phyloP scores from a whole-genome alignment of 2,888 invertebrate genomes.

The Stratiomys singularior region DNA sequence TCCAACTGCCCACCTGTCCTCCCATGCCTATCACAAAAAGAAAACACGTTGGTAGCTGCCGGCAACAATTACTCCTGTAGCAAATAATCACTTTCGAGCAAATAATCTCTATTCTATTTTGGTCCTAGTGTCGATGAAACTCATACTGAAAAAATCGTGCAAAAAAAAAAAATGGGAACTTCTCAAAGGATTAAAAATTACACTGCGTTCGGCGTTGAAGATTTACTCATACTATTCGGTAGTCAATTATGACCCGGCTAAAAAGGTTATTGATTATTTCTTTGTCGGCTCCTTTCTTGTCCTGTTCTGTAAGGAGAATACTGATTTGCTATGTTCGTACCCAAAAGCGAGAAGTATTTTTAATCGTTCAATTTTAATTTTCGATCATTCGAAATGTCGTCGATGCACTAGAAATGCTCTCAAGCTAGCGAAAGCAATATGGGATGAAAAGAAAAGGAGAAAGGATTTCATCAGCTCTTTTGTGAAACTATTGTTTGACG shows the following conservation, averaged over 20 bases:
- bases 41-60: constrained; percentile 18
- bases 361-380: constrained; percentile 33
- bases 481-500: background rate
- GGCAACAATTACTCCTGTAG: constrained; percentile 22
- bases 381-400: background rate
- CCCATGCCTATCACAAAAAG: too few species aligned
- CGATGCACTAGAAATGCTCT: background rate
- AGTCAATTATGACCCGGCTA: constrained; percentile 22
- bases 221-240: constrained; percentile 26
- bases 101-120: constrained; percentile 22
- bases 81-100: constrained; percentile 30
- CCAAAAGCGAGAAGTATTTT: background rate
- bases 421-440: background rate
- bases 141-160: background rate
- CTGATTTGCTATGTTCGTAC: constrained; percentile 6
- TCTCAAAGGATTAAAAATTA: constrained; percentile 49
- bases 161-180: constrained; percentile 40
- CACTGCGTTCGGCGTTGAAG: constrained; percentile 47
- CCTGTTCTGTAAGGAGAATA: background rate
- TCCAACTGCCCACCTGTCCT: too few species aligned
- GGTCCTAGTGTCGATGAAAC: background rate
- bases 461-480: constrained; percentile 38
- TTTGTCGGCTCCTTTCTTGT: background rate
- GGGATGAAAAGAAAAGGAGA: background rate
- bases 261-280: background rate